A percentile compares a stretch with the other conserved stretches of the same genome.
Conservation (phyloP, 2,797 vertebrate genomes). For the Choloepus didactylus region DNA sequence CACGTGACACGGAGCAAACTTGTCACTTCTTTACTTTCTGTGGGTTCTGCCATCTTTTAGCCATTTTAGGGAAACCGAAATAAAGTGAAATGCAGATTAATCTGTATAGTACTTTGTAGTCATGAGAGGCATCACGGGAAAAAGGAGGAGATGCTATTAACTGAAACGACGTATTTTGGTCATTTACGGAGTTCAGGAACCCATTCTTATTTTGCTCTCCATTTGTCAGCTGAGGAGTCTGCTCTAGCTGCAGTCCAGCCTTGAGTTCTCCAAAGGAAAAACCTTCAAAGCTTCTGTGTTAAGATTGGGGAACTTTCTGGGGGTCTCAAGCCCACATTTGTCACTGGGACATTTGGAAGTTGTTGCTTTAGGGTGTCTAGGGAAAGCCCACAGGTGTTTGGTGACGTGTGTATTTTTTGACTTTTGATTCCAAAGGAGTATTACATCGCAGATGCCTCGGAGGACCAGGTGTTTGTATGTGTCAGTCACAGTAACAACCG, state of each 20-base stretch:
- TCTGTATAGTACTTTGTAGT: not conserved
- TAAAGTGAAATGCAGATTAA: not conserved
- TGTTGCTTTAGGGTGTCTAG: not conserved
- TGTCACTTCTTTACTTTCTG: not conserved
- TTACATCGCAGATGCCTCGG: slow-evolving; percentile 96
- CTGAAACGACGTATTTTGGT: slow-evolving; percentile 54
- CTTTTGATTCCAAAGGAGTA: slow-evolving; percentile 91
- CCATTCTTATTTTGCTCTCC: not conserved
- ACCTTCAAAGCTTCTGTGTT: not conserved
- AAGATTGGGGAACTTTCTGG: not conserved
- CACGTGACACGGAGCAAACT: fast-evolving
- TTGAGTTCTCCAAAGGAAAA: not conserved
- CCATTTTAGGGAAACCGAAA: not conserved
- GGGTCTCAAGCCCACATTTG: not conserved
- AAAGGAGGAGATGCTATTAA: not conserved
- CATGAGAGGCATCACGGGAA: not conserved
- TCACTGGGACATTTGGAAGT: not conserved
- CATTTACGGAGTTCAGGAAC: not conserved
- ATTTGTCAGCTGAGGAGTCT: not conserved
- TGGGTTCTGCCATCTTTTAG: not conserved
- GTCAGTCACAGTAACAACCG: slow-evolving; percentile 96
- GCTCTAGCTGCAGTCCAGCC: not conserved
- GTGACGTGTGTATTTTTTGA: not conserved
- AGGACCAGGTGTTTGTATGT: slow-evolving; percentile 99
- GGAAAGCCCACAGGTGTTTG: not conserved